These are phyloP conservation scores for Enteromius unitaeniatus DNA, from an alignment of 2,797 vertebrate species.

Conservation along the genomic window DNA sequence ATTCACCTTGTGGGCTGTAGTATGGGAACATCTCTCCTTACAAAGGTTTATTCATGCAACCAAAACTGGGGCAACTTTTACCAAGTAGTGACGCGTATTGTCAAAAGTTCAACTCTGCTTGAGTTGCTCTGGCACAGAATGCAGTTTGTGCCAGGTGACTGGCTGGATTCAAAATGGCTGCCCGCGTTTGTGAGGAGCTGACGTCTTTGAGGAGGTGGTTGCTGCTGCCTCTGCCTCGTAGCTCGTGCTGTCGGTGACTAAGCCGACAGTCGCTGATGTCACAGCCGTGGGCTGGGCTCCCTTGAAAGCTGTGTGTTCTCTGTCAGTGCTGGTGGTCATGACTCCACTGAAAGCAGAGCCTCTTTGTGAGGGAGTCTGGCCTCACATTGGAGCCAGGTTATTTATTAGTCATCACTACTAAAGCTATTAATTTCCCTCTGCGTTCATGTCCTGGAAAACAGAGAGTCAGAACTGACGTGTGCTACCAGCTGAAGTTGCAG, in stretches of 20 bases:
- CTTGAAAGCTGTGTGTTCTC: conserved; percentile 60
- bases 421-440: conserved; percentile 43
- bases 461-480: conserved; percentile 27
- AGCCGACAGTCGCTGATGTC: conserved; percentile 66
- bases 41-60: conserved; percentile 29
- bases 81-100: conserved; percentile 9
- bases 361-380: conserved; percentile 49
- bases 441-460: conserved; percentile 31
- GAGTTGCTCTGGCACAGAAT: conserved; percentile 50
- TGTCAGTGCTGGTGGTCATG: conserved; percentile 58
- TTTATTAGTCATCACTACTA: conserved; percentile 58
- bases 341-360: conserved; percentile 62
- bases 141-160: conserved; percentile 63
- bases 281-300: conserved; percentile 65
- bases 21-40: not conserved
- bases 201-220: conserved; percentile 65
- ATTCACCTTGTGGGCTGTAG: not conserved
- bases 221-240: conserved; percentile 59
- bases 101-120: conserved; percentile 32
- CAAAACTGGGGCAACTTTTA: not conserved
- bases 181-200: conserved; percentile 58
- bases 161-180: conserved; percentile 66
- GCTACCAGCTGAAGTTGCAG: conserved; percentile 26
- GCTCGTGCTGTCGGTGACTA: conserved; percentile 64
- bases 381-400: conserved; percentile 42